Conservation (phyloP, 1,140 invertebrate genomes). For the Drosophila mauritiana region DNA sequence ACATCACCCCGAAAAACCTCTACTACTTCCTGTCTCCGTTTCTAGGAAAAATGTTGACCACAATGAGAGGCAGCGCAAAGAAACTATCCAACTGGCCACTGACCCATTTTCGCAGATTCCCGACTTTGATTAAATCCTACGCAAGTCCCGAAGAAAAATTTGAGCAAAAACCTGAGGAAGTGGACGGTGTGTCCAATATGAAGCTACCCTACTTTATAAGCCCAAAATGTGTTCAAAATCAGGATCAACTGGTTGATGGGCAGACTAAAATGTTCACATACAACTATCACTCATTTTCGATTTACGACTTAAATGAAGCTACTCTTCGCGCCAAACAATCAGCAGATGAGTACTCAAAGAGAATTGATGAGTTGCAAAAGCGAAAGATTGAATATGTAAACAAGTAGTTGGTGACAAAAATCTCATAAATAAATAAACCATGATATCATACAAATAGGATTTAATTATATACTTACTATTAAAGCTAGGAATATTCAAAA, state of each 20-base stretch:
- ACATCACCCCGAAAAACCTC: neutral
- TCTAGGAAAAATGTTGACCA: slow-evolving; percentile 6
- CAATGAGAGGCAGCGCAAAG: neutral
- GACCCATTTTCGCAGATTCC: slow-evolving; percentile 8
- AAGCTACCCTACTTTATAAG: slow-evolving; percentile 14
- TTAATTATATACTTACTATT: no score
- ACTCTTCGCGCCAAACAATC: neutral
- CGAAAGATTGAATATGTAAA: neutral
- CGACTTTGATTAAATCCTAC: neutral
- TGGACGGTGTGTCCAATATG: neutral
- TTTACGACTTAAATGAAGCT: slow-evolving; percentile 17
- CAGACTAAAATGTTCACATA: neutral
- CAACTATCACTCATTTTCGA: slow-evolving; percentile 17
- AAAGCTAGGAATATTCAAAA: no score
- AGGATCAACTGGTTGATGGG: neutral
- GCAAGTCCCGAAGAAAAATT: neutral
- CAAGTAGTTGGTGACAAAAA: neutral
- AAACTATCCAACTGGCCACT: slow-evolving; percentile 7
- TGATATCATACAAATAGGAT: no score
- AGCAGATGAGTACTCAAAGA: neutral
- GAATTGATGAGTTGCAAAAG: slow-evolving; percentile 1
- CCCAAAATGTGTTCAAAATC: slow-evolving; percentile 4
- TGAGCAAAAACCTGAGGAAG: neutral
- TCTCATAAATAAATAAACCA: no score
- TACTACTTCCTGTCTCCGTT: slow-evolving; percentile 1